Evolutionary conservation across 1,140 invertebrate genomes (phyloP).

Genomic region (Papilio helenus): DNA sequence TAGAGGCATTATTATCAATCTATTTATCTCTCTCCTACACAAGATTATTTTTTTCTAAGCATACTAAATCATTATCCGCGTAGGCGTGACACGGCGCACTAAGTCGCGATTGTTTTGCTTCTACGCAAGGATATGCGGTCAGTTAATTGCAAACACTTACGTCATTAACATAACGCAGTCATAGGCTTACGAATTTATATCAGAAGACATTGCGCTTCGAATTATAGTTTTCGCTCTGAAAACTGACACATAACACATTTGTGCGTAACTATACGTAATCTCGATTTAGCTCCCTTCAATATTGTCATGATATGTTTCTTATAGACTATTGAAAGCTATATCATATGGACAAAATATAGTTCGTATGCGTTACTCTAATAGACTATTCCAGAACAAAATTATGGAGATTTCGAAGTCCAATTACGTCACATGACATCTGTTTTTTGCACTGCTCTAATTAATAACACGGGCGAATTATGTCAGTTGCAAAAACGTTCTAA

Average conservation of each 20-base stretch:
- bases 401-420: neutral
- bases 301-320: neutral
- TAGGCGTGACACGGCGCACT: constrained; percentile 4
- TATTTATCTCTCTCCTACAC: neutral
- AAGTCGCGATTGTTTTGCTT: constrained; percentile 20
- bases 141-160: constrained; percentile 15
- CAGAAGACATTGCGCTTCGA: neutral
- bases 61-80: neutral
- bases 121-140: constrained; percentile 10
- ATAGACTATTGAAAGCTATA: too few relatives aligned
- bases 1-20: neutral
- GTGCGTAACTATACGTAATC: neutral
- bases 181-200: neutral
- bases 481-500: neutral
- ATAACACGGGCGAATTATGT: neutral
- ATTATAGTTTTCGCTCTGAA: neutral
- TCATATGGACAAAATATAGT: too few relatives aligned
- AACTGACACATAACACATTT: neutral
- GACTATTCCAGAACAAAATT: neutral
- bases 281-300: neutral
- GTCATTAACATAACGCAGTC: constrained; percentile 10
- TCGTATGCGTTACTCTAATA: neutral
- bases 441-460: neutral
- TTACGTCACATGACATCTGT: neutral
- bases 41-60: neutral